phyloP scores from a whole-genome alignment of 2,888 invertebrate species.

The Nebria brevicollis region DNA sequence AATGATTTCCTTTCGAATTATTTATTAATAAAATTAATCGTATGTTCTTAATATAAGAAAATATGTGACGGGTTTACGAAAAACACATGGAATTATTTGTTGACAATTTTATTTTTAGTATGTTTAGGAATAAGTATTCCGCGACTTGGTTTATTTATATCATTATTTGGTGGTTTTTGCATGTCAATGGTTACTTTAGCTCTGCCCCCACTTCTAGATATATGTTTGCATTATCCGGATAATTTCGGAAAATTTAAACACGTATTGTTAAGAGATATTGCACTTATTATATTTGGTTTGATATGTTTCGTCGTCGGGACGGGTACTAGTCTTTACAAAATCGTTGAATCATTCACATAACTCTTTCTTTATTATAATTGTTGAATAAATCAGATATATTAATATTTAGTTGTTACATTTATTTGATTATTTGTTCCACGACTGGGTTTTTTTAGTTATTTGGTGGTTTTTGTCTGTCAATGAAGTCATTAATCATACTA shows the following conservation, averaged over 20 bases:
- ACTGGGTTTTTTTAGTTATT: too few species aligned
- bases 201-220: not conserved
- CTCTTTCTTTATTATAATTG: not conserved
- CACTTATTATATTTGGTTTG: not conserved
- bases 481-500: too few species aligned
- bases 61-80: not conserved
- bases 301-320: not conserved
- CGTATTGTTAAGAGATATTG: not conserved
- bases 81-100: not conserved
- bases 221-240: not conserved
- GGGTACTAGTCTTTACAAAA: not conserved
- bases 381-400: not conserved
- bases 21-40: too few species aligned
- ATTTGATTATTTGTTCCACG: not conserved
- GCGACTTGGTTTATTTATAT: not conserved
- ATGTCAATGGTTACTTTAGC: not conserved
- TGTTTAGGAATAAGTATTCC: not conserved
- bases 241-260: not conserved
- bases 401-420: not conserved
- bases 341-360: not conserved
- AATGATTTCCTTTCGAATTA: too few species aligned
- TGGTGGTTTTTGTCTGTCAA: too few species aligned
- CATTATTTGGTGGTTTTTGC: not conserved
- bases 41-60: too few species aligned
- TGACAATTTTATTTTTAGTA: not conserved